Conservation (phyloP, 2,113 vertebrate genomes). For the Corythaixoides concolor region DNA sequence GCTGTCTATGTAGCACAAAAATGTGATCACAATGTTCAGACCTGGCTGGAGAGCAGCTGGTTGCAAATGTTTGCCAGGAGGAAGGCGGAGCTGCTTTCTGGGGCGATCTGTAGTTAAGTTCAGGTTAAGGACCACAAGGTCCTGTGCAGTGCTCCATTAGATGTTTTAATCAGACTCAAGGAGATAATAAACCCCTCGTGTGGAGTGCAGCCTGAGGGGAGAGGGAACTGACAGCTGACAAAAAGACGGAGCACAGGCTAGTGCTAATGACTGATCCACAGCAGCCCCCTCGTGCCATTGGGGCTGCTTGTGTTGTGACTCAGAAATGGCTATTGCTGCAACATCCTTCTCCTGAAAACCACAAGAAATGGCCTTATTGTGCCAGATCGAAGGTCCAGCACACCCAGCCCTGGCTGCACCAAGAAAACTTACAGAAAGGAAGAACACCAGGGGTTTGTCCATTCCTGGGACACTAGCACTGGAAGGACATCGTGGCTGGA, state of each 20-base stretch:
- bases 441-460: fast-evolving
- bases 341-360: not conserved
- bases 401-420: not conserved
- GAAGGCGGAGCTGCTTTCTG: not conserved
- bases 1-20: not conserved
- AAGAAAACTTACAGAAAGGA: not conserved
- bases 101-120: not conserved
- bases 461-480: no score
- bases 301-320: not conserved
- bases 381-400: not conserved
- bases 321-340: not conserved
- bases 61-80: not conserved
- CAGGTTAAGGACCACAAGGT: not conserved
- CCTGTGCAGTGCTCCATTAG: not conserved
- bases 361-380: not conserved
- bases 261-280: not conserved
- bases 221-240: not conserved
- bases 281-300: not conserved
- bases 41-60: not conserved
- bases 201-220: not conserved
- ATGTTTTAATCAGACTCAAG: not conserved
- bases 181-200: not conserved
- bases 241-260: not conserved
- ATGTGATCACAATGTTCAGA: fast-evolving
- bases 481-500: not conserved